Evolutionary conservation across 2,797 vertebrate genomes (phyloP).

Genomic region (Simalia tracyae): DNA sequence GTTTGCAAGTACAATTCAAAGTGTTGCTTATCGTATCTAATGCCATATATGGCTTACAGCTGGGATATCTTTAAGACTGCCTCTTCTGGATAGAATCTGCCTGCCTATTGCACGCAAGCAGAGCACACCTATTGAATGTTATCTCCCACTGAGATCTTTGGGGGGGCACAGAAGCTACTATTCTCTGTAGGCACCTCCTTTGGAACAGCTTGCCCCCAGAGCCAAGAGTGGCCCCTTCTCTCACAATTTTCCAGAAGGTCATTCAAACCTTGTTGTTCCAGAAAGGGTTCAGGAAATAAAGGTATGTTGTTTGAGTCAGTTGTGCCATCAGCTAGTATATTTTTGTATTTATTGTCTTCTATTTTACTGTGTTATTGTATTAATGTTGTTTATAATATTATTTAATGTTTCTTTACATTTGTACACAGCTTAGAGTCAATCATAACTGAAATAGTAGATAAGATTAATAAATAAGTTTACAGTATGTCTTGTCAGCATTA

Average conservation of each 20-base stretch:
- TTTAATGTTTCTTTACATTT: background rate
- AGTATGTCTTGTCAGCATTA: background rate
- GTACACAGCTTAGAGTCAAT: background rate
- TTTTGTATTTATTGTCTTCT: background rate
- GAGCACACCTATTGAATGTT: background rate
- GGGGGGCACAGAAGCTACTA: background rate
- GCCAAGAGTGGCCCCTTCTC: background rate
- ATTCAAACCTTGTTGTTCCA: background rate
- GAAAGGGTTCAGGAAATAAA: background rate
- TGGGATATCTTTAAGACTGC: background rate
- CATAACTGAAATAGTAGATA: background rate
- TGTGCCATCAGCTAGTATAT: background rate
- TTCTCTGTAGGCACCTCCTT: background rate
- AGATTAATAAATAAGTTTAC: background rate
- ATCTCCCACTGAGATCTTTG: background rate
- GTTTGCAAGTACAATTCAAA: background rate
- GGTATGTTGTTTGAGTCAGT: background rate
- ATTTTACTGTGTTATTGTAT: background rate
- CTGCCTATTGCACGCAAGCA: background rate
- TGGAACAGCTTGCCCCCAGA: background rate
- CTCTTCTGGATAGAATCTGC: background rate
- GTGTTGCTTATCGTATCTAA: background rate
- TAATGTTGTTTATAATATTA: background rate
- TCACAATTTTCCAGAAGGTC: background rate
- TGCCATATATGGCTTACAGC: background rate